Evolutionary conservation across 2,113 vertebrate species (phyloP), one percentile per base, ranked within the genome.

Genomic region (Microcebus ravelobensis): DNA sequence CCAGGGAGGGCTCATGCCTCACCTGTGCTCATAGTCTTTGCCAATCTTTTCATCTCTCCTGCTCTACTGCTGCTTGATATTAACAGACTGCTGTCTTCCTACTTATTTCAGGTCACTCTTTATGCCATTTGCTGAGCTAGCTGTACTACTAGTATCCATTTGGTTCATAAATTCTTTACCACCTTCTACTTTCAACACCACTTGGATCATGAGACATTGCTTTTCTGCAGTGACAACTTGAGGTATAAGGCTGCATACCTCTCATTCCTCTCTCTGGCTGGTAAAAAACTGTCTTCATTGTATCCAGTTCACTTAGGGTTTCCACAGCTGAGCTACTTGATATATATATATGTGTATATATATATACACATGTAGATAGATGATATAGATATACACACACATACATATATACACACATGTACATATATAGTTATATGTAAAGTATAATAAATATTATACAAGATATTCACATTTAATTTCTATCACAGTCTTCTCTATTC

Each of bases 1-100:
- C 55, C 39, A 36, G 15, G 12, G 27, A n/a, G 25, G 8, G 5
- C 39, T 21, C 2, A 12, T 0, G 0, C 21, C 76, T 36, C 27
- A 55, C 14, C 31, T 45, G 10, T 34, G 31, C 48, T 89, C 27
- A 36, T 23, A 48, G 7, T n/a, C 20, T 87, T 59, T 83, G 48
- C 12, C n/a, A 15, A 2, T 17, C 36, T 68, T 68, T 65, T n/a
- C n/a, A 27, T 50, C 13, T 61, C 29, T 61, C 50, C 29, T 67
- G 21, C n/a, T 94, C 57, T 50, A 52, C 39, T 9, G 5, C 12
- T 39, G 7, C 1, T 45, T 65, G 31, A 73, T 14, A 57, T 57
- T 21, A 57, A 57, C 21, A 29, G 12, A 17, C 34, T 63, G 17
- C 9, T 65, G 1, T 70, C 29, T 57, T 55, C 50, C 67, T 88